phyloP scores from a whole-genome alignment of 2,888 invertebrate species.

The Trachelus troglodyta region DNA sequence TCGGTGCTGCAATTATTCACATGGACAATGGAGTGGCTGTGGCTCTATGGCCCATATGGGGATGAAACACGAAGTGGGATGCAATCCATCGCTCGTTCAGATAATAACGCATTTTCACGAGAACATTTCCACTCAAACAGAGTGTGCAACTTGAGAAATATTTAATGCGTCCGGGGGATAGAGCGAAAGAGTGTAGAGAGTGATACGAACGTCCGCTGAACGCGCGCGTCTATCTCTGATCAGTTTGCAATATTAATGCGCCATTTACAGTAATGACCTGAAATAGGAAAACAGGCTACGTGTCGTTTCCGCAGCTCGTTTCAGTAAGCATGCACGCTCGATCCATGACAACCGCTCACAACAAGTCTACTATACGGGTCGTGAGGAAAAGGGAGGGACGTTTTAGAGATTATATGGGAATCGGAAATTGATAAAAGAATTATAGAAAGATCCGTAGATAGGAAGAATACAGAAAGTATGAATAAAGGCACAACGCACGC shows the following conservation, averaged over 20 bases:
- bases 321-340: conserved; percentile 17
- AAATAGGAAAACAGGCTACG: conserved; percentile 27
- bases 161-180: conserved; percentile 37
- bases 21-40: no score
- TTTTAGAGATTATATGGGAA: no score
- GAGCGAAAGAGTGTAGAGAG: neutral
- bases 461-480: no score
- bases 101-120: conserved; percentile 1
- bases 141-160: conserved; percentile 39
- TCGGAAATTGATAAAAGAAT: no score
- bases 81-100: neutral
- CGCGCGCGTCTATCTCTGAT: conserved; percentile 46
- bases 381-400: neutral
- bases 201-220: conserved; percentile 18
- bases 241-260: conserved; percentile 52
- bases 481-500: neutral
- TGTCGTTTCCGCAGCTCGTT: conserved; percentile 15
- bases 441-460: no score
- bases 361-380: neutral
- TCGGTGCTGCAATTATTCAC: no score
- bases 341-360: conserved; percentile 41
- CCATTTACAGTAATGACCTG: conserved; percentile 50
- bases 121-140: neutral
- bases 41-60: neutral
- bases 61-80: neutral